These are phyloP conservation scores for Stictocephala bisonia DNA, from an alignment of 2,888 invertebrate genomes.

Conservation along the genomic window DNA sequence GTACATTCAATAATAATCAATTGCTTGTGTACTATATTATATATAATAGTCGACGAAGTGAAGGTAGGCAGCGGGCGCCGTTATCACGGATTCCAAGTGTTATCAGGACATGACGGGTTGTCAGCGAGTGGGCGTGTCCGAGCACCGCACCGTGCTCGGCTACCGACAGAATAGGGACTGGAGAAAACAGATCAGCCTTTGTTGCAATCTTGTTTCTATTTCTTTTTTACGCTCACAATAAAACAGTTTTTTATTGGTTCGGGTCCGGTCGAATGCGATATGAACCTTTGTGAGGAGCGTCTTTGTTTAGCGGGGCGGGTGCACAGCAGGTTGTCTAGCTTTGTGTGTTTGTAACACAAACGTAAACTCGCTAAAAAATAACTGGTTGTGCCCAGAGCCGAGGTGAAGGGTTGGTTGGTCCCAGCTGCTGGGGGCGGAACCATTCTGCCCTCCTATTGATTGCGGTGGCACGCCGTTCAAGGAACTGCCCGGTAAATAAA, in stretches of 20 bases:
- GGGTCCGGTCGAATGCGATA: slow-evolving; percentile 7
- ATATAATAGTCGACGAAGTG: no score
- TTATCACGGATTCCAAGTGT: background rate
- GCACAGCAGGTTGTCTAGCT: slow-evolving; percentile 40
- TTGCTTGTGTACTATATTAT: no score
- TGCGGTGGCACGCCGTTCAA: background rate
- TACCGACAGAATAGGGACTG: slow-evolving; percentile 23
- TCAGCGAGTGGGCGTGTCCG: background rate
- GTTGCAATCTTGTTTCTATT: slow-evolving; percentile 41
- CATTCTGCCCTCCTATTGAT: slow-evolving; percentile 2
- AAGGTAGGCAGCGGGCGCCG: background rate
- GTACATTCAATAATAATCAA: no score
- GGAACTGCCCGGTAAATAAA: no score
- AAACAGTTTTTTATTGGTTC: slow-evolving; percentile 42
- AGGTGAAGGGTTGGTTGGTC: slow-evolving; percentile 32
- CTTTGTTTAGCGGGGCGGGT: slow-evolving; percentile 29
- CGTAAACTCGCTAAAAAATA: slow-evolving; percentile 39
- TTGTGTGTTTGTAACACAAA: slow-evolving; percentile 39
- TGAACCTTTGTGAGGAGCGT: slow-evolving; percentile 18
- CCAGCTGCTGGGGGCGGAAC: slow-evolving; percentile 3
- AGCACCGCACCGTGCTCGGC: no score
- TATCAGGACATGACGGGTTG: slow-evolving; percentile 26
- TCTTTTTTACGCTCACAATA: slow-evolving; percentile 35
- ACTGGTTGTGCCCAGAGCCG: slow-evolving; percentile 40
- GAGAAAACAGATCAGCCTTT: slow-evolving; percentile 35